Evolutionary conservation across 2,797 vertebrate species (phyloP), one percentile per base, ranked within the genome.

Genomic region (Novumbra hubbsi): DNA sequence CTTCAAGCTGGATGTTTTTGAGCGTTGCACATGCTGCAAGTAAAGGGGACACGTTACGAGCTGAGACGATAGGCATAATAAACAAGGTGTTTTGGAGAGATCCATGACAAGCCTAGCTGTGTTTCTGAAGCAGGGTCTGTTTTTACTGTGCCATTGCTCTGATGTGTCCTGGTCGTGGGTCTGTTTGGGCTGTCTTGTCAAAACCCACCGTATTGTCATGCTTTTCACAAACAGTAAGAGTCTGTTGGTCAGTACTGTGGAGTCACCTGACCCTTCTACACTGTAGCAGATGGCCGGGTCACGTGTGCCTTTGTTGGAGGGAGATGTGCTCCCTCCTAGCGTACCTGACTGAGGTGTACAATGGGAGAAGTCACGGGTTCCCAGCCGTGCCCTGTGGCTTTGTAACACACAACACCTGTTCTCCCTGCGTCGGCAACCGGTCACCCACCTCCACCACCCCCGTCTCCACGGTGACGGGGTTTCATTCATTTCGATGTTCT

Each of bases 1-100:
- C 60, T 86, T 92, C 75, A 82, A 80, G 73, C 83, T 84, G 71
- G 74, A 76, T 86, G 80, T 82, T 75, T 76, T 66, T 67, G 72
- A 64, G 80, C 76, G 82, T 85, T 80, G 68, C 77, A 76, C 74
- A 81, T 76, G 74, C 27, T 19, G 71, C 70, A 15, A 11, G 9
- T 72, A 78, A 78, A 74, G 76, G 78, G 30, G 68, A 62, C 72
- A 81, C 74, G 34, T 74, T 74, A 69, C 70, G 75, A 85, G 82
- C 72, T 77, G 76, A 73, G 41, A 78, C 77, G 80, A 45, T 52
- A 11, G 41, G 41, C 41, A 9, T 45, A 74, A 71, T 79, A 76
- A 77, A 75, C 5, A 70, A 77, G 63, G 70, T 71, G 72, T 78
- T 76, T 74, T 2, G 52, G 30, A 65, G 63, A 17, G 7, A 34